These are phyloP conservation scores for Melanerpes aurifrons DNA, from an alignment of 2,113 vertebrate species.

Conservation along the genomic window DNA sequence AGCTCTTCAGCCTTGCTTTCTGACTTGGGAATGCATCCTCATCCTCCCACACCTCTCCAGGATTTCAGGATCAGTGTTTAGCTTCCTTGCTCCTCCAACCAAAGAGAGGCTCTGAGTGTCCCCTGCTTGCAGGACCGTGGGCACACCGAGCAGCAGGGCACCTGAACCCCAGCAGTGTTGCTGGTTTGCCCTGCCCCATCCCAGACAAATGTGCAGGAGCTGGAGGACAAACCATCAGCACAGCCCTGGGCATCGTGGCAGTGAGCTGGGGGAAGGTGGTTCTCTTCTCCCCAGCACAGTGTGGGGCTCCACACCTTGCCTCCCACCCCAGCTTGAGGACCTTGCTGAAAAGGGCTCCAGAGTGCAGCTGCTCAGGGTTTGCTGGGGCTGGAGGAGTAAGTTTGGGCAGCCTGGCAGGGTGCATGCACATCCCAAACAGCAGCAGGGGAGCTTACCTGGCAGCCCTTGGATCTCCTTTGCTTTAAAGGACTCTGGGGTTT, in stretches of 20 bases:
- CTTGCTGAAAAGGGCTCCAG: background rate
- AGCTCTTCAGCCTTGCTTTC: background rate
- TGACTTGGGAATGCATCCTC: background rate
- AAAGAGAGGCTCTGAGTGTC: background rate
- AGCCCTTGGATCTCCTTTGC: background rate
- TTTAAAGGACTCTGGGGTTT: background rate
- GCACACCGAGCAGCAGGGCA: background rate
- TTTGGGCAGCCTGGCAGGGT: background rate
- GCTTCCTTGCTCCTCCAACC: background rate
- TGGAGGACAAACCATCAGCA: fast-evolving
- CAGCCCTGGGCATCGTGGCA: fast-evolving
- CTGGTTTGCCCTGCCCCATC: background rate
- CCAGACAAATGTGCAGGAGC: background rate
- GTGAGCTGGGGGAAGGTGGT: background rate
- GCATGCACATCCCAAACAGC: background rate
- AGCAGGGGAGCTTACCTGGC: background rate
- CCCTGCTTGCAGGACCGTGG: background rate
- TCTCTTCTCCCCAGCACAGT: background rate
- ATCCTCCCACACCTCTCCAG: background rate
- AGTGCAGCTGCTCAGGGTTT: background rate
- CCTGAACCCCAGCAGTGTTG: background rate
- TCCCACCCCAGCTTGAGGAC: background rate
- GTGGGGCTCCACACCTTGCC: no score
- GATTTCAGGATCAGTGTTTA: background rate
- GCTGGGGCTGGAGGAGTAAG: background rate